Percentiles rank a stretch among this genome's conserved stretches.
phyloP scores from a whole-genome alignment of 1,140 invertebrate genomes.

The Drosophila azteca region DNA sequence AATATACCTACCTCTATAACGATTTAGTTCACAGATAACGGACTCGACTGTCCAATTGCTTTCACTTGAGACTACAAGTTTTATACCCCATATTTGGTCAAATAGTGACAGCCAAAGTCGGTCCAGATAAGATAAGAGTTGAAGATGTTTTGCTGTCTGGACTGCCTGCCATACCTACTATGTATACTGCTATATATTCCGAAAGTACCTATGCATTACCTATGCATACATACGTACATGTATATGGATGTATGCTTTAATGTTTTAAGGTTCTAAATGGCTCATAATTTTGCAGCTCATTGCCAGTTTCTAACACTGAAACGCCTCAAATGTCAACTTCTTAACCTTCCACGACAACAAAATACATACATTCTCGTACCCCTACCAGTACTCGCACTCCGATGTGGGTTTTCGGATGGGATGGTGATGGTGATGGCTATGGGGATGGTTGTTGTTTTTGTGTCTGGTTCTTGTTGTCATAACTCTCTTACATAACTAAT shows the following conservation, averaged over 20 bases:
- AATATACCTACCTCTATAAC: conserved; percentile 17
- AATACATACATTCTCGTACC: too few relatives aligned
- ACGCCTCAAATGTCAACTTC: conserved; percentile 65
- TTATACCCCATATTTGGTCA: conserved; percentile 22
- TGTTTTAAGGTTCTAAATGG: not conserved
- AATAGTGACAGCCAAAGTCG: conserved; percentile 6
- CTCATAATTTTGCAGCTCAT: conserved; percentile 31
- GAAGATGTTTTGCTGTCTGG: conserved; percentile 27
- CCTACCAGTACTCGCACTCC: not conserved
- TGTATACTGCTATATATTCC: too few relatives aligned
- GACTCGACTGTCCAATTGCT: not conserved
- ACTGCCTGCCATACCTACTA: not conserved
- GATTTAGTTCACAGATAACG: conserved; percentile 5
- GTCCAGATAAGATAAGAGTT: conserved; percentile 27
- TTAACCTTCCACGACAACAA: conserved; percentile 33
- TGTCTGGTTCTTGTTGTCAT: conserved; percentile 45
- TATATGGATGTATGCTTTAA: too few relatives aligned
- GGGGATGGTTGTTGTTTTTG: conserved; percentile 2
- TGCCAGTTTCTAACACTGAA: conserved; percentile 43
- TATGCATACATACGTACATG: too few relatives aligned
- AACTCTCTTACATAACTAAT: conserved; percentile 64
- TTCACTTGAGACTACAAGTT: conserved; percentile 5
- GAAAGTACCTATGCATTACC: too few relatives aligned
- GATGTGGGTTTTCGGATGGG: conserved; percentile 6
- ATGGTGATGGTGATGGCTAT: not conserved